Percentiles rank a stretch among this genome's conserved stretches.
Evolutionary conservation across 1,140 invertebrate species (phyloP).

Genomic region (Drosophila punjabiensis): DNA sequence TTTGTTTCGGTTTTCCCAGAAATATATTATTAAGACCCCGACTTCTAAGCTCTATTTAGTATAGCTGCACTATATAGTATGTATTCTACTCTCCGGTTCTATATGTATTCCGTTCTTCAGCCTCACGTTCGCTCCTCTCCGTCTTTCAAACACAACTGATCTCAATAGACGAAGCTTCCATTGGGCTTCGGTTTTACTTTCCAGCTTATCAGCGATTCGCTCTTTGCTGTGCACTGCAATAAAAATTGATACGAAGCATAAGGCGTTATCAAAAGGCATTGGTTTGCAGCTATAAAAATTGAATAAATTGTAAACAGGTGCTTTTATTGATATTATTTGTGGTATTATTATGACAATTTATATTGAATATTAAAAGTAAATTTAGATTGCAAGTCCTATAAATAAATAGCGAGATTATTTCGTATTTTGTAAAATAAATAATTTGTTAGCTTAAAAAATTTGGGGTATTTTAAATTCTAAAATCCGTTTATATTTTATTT

Average conservation of each 20-base stretch:
- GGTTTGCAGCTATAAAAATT: constrained; percentile 3
- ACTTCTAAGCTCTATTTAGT: constrained; percentile 31
- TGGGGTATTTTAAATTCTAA: too few species aligned
- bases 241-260: constrained; percentile 30
- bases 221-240: constrained; percentile 38
- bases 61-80: constrained; percentile 50
- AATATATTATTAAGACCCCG: constrained; percentile 1
- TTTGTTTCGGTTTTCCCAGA: constrained; percentile 1
- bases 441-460: background rate
- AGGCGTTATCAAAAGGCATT: constrained; percentile 14
- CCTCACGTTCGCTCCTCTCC: constrained; percentile 22
- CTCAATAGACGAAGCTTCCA: constrained; percentile 19
- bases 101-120: background rate
- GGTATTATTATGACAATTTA: background rate
- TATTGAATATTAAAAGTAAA: background rate
- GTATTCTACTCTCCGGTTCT: constrained; percentile 1
- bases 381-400: background rate
- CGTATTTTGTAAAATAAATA: background rate
- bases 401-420: background rate
- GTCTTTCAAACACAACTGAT: constrained; percentile 39
- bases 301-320: constrained; percentile 6
- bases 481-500: too few species aligned
- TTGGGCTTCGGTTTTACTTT: constrained; percentile 15
- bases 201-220: constrained; percentile 33
- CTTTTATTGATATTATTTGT: background rate